These are phyloP conservation scores for Petrocephalus sullivani DNA, from an alignment of 2,797 vertebrate species.

Conservation along the genomic window DNA sequence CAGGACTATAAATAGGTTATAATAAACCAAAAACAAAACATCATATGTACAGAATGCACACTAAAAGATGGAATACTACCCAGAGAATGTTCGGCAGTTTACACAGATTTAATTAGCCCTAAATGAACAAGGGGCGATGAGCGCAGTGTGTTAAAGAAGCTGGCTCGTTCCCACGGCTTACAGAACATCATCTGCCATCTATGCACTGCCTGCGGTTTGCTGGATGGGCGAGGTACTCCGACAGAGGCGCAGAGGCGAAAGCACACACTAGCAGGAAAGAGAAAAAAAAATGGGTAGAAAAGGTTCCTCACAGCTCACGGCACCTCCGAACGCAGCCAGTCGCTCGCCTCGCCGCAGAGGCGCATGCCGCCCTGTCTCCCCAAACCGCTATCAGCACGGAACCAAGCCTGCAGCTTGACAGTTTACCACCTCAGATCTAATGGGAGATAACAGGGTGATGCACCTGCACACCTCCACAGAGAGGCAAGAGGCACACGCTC, in stretches of 20 bases:
- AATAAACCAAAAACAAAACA: background rate
- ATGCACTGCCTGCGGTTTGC: background rate
- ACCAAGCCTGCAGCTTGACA: slow-evolving; percentile 50
- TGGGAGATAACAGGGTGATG: slow-evolving; percentile 53
- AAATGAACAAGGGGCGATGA: background rate
- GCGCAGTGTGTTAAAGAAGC: background rate
- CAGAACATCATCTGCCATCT: background rate
- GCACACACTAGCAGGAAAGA: background rate
- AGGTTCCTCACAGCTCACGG: background rate
- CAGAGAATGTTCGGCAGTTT: background rate
- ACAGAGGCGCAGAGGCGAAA: background rate
- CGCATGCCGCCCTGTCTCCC: background rate
- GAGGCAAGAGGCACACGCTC: slow-evolving; percentile 46
- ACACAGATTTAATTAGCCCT: background rate
- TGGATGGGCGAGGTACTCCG: background rate
- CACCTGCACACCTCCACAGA: slow-evolving; percentile 56
- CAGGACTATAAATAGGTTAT: background rate
- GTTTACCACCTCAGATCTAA: slow-evolving; percentile 54
- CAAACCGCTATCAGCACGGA: background rate
- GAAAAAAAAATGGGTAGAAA: background rate
- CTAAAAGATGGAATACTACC: background rate
- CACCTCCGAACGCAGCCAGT: background rate
- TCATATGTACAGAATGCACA: background rate
- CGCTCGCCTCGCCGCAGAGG: background rate
- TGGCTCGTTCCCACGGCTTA: background rate